Percentiles rank a stretch among this genome's conserved stretches.
phyloP scores from a whole-genome alignment of 1,140 invertebrate genomes.

The Temnothorax longispinosus region DNA sequence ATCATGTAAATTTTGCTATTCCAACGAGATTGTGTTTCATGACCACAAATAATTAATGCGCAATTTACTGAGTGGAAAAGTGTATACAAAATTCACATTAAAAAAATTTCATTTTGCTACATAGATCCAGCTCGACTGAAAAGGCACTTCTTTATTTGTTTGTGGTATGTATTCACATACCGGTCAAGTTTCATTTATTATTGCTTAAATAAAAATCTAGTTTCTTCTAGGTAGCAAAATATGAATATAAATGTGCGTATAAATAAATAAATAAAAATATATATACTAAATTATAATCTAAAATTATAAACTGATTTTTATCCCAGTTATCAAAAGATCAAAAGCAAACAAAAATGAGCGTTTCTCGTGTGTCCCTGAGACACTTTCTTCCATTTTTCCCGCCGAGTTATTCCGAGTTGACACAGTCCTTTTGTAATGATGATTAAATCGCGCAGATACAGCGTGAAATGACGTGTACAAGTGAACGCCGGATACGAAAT shows the following conservation, averaged over 20 bases:
- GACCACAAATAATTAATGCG: too few relatives aligned
- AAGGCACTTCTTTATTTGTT: too few relatives aligned
- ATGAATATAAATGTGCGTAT: not conserved
- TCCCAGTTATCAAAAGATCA: not conserved
- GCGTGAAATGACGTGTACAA: conserved; percentile 13
- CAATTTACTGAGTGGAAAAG: not conserved
- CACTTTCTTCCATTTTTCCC: not conserved
- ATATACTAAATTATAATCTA: not conserved
- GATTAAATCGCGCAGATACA: not conserved
- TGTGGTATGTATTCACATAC: too few relatives aligned
- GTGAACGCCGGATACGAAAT: conserved; percentile 34
- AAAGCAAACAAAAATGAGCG: not conserved
- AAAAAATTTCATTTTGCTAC: not conserved
- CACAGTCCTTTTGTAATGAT: conserved; percentile 1
- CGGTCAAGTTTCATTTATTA: too few relatives aligned
- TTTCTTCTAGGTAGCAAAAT: not conserved
- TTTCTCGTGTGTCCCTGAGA: not conserved
- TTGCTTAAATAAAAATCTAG: not conserved
- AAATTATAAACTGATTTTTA: not conserved
- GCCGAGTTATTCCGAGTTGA: not conserved
- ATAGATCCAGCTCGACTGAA: too few relatives aligned
- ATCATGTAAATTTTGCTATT: too few relatives aligned
- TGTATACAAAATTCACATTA: not conserved
- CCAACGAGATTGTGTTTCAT: too few relatives aligned
- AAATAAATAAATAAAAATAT: not conserved